Percentiles rank a stretch among this genome's conserved stretches.
These are phyloP conservation scores for Temnothorax curvispinosus DNA, from an alignment of 1,140 invertebrate genomes.

Conservation along the genomic window DNA sequence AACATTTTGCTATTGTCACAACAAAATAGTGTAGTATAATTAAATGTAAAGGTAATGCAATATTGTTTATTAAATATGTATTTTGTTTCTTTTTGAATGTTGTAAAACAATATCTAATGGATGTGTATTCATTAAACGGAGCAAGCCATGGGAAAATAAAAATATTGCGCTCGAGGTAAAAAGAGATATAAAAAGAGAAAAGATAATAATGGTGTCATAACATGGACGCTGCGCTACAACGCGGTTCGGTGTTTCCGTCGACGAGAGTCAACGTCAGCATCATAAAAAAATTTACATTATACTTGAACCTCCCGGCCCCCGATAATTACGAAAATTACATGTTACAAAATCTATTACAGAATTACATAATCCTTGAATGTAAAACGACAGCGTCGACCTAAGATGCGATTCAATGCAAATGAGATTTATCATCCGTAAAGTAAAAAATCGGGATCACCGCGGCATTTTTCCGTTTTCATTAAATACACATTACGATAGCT, in stretches of 20 bases:
- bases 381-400: not conserved
- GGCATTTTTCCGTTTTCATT: not conserved
- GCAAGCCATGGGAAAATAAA: not conserved
- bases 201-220: slow-evolving; percentile 32
- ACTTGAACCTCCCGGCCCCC: slow-evolving; percentile 7
- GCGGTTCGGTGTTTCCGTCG: slow-evolving; percentile 10
- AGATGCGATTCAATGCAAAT: not conserved
- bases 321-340: slow-evolving; percentile 46
- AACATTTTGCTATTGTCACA: not conserved
- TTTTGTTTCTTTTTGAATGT: not conserved
- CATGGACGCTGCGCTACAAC: not conserved
- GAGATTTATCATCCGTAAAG: not conserved
- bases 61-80: slow-evolving; percentile 17
- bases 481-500: not conserved
- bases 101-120: not conserved
- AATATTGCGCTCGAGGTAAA: not conserved
- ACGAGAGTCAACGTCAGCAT: not conserved
- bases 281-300: slow-evolving; percentile 51
- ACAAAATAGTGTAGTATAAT: not conserved
- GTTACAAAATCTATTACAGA: not conserved
- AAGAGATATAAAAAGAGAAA: not conserved
- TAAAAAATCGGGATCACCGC: not conserved
- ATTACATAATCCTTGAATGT: not conserved
- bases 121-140: slow-evolving; percentile 11
- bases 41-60: slow-evolving; percentile 2